These are phyloP conservation scores for Branchinecta lindahli DNA, from an alignment of 1,140 invertebrate genomes.

Conservation along the genomic window DNA sequence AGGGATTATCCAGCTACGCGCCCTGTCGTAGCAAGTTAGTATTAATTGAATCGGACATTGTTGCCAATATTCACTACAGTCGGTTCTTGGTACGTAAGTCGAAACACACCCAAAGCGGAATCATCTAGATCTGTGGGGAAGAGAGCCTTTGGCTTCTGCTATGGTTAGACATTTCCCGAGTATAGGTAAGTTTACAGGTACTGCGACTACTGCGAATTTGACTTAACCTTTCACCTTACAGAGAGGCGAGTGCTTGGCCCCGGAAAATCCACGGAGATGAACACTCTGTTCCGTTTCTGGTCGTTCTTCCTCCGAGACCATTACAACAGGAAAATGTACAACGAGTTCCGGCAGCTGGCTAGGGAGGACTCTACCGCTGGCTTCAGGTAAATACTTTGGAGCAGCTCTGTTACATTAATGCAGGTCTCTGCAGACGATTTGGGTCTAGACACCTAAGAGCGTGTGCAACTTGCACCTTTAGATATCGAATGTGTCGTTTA, in stretches of 20 bases:
- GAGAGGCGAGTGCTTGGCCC: conserved; percentile 78
- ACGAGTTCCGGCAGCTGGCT: conserved; percentile 78
- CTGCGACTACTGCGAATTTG: no score
- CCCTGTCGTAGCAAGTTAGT: no score
- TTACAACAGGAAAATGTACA: conserved; percentile 97
- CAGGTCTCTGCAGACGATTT: neutral
- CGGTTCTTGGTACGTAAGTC: no score
- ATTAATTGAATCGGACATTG: no score
- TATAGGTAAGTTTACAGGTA: no score
- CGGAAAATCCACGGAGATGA: conserved; percentile 91
- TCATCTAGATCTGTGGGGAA: no score
- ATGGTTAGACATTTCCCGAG: no score
- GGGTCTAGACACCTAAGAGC: neutral
- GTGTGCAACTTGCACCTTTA: neutral
- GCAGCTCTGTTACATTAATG: neutral
- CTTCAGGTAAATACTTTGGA: conserved; percentile 49
- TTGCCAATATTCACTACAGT: no score
- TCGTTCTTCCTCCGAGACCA: conserved; percentile 97
- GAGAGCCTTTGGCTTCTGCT: no score
- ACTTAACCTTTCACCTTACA: conserved; percentile 30
- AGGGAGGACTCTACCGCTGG: conserved; percentile 79
- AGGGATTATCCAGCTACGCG: no score
- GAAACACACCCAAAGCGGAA: no score
- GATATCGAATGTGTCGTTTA: neutral
- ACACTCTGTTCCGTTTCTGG: conserved; percentile 96